Conservation (phyloP, 2,888 invertebrate species). For the Agonopterix arenella region DNA sequence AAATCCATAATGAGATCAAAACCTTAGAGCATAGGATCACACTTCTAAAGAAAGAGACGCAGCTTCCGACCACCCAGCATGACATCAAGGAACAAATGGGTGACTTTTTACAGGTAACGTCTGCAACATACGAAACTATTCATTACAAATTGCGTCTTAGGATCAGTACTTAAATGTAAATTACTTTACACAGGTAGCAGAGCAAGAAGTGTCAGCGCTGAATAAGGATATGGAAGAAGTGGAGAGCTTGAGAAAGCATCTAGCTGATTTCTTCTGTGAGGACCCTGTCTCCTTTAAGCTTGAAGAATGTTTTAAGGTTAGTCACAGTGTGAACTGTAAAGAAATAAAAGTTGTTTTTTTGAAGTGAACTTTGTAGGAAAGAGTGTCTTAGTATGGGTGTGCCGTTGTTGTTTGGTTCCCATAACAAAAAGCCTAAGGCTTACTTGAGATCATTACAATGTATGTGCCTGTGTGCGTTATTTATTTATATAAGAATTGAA, state of each 20-base stretch:
- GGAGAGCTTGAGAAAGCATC: conserved; percentile 85
- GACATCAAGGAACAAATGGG: conserved; percentile 93
- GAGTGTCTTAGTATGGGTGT: too few species aligned
- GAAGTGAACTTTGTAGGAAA: too few species aligned
- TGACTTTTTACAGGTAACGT: conserved; percentile 86
- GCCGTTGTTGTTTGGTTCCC: too few species aligned
- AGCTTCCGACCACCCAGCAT: conserved; percentile 82
- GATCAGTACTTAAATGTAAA: too few species aligned
- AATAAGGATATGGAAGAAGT: conserved; percentile 90
- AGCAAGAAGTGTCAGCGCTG: conserved; percentile 85
- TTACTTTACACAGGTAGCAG: conserved; percentile 78
- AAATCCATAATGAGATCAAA: conserved; percentile 91
- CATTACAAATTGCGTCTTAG: too few species aligned
- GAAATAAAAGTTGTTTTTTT: background rate
- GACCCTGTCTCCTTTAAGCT: conserved; percentile 92
- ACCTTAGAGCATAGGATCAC: conserved; percentile 87
- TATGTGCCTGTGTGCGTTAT: too few species aligned
- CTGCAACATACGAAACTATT: too few species aligned
- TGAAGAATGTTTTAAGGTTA: conserved; percentile 93
- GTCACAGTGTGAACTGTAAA: background rate
- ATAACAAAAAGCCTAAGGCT: too few species aligned
- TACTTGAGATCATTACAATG: too few species aligned
- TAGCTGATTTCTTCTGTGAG: conserved; percentile 97
- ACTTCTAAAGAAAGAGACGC: conserved; percentile 88
- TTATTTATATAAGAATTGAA: too few species aligned